Evolutionary conservation across 2,113 vertebrate genomes (phyloP).

Genomic region (Lagenorhynchus albirostris): DNA sequence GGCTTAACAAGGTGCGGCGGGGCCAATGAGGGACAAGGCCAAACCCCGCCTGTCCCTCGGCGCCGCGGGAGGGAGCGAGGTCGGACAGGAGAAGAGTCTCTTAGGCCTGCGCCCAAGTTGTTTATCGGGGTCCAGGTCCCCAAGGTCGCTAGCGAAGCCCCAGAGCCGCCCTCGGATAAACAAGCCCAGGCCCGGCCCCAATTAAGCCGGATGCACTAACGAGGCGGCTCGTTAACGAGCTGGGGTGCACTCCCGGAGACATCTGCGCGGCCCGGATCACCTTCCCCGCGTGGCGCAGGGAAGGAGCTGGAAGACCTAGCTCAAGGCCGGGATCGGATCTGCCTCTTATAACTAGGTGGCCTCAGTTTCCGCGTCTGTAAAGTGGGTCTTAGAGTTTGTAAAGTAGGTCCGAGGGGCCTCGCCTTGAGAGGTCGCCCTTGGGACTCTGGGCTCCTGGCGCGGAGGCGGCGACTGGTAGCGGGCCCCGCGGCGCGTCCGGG

Average conservation of each 20-base stretch:
- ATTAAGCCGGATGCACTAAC: conserved; percentile 39
- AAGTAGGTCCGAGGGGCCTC: background rate
- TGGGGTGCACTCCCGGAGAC: background rate
- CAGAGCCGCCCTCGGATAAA: background rate
- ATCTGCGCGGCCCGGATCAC: background rate
- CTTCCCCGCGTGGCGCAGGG: background rate
- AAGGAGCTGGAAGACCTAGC: background rate
- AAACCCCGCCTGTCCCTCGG: background rate
- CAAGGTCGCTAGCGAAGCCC: background rate
- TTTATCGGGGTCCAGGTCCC: conserved; percentile 38
- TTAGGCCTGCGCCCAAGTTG: background rate
- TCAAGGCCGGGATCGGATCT: background rate
- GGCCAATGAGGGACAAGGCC: fast-evolving
- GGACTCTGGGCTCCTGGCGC: background rate
- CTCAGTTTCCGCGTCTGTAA: background rate
- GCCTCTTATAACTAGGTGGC: background rate
- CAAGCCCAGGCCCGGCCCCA: background rate
- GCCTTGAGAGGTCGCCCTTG: background rate
- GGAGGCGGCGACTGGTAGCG: background rate
- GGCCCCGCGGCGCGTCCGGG: background rate
- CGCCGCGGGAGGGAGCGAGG: background rate
- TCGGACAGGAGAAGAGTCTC: background rate
- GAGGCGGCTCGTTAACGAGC: background rate
- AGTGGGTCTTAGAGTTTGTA: background rate
- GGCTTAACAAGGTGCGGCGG: background rate